phyloP scores from a whole-genome alignment of 1,140 invertebrate genomes.

The Propsilocerus akamusi region DNA sequence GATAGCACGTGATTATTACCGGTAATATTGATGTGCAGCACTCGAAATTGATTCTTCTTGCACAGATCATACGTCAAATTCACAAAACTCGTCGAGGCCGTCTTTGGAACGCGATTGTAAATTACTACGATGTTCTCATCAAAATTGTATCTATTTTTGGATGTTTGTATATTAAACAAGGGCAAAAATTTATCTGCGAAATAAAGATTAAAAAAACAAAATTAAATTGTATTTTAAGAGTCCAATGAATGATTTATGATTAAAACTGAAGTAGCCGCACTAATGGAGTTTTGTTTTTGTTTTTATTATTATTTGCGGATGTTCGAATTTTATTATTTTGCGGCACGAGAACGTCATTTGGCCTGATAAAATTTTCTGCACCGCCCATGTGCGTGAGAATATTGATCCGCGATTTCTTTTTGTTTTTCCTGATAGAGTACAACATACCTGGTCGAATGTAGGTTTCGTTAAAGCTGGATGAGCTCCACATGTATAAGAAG shows the following conservation, averaged over 20 bases:
- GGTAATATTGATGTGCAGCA: constrained; percentile 92
- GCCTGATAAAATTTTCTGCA: neutral
- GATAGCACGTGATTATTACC: constrained; percentile 89
- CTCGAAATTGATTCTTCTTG: constrained; percentile 76
- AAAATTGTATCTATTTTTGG: constrained; percentile 10
- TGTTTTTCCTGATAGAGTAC: neutral
- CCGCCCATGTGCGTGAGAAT: neutral
- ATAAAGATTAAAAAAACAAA: neutral
- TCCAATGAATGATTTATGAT: too few species aligned
- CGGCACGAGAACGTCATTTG: neutral
- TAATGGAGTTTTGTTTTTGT: neutral
- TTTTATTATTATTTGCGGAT: neutral
- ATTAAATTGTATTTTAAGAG: neutral
- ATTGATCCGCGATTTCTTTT: neutral
- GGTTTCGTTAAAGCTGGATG: neutral
- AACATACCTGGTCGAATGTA: neutral
- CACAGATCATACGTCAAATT: constrained; percentile 94
- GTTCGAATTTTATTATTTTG: neutral
- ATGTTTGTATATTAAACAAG: neutral
- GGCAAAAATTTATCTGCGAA: neutral
- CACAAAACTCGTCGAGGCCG: constrained; percentile 96
- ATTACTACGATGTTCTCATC: constrained; percentile 60
- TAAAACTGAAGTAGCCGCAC: too few species aligned
- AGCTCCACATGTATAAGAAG: neutral
- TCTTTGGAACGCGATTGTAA: constrained; percentile 96